Conservation (phyloP, 2,797 vertebrate genomes). For the Brotula barbata region DNA sequence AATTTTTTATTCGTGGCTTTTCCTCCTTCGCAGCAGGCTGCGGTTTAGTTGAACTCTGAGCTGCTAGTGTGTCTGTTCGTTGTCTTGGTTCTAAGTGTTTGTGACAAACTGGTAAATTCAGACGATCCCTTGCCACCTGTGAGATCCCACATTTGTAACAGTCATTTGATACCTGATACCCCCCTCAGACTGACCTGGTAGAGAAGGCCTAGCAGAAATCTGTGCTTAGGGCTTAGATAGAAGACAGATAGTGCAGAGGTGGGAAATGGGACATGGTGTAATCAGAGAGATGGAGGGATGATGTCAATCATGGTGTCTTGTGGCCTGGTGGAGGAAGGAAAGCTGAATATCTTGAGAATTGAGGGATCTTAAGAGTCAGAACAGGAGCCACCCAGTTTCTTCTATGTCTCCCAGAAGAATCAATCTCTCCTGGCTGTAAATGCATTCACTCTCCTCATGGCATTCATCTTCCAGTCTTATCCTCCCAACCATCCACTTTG, state of each 20-base stretch:
- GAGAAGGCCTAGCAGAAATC: slow-evolving; percentile 33
- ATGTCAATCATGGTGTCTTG: slow-evolving; percentile 53
- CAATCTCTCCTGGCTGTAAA: slow-evolving; percentile 54
- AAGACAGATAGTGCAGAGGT: slow-evolving; percentile 53
- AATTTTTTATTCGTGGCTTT: slow-evolving; percentile 18
- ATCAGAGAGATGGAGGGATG: slow-evolving; percentile 59
- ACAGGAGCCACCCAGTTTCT: slow-evolving; percentile 50
- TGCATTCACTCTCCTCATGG: slow-evolving; percentile 47
- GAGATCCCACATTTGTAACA: slow-evolving; percentile 35
- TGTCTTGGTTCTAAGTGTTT: slow-evolving; percentile 41
- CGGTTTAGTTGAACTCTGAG: slow-evolving; percentile 29
- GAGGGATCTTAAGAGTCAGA: slow-evolving; percentile 62
- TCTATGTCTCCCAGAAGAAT: slow-evolving; percentile 50
- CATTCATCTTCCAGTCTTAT: slow-evolving; percentile 59
- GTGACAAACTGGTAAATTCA: slow-evolving; percentile 53
- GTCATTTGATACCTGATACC: slow-evolving; percentile 35
- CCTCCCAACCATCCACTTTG: slow-evolving; percentile 53
- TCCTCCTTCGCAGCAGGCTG: not conserved
- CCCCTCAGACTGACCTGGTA: slow-evolving; percentile 29
- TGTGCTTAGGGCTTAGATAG: slow-evolving; percentile 42
- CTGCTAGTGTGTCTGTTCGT: slow-evolving; percentile 7
- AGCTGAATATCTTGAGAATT: slow-evolving; percentile 33
- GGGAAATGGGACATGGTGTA: slow-evolving; percentile 52
- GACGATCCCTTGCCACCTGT: slow-evolving; percentile 39
- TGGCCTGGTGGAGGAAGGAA: slow-evolving; percentile 24